Conservation (phyloP, 2,113 vertebrate species). For the Cranoglanis bouderius region DNA sequence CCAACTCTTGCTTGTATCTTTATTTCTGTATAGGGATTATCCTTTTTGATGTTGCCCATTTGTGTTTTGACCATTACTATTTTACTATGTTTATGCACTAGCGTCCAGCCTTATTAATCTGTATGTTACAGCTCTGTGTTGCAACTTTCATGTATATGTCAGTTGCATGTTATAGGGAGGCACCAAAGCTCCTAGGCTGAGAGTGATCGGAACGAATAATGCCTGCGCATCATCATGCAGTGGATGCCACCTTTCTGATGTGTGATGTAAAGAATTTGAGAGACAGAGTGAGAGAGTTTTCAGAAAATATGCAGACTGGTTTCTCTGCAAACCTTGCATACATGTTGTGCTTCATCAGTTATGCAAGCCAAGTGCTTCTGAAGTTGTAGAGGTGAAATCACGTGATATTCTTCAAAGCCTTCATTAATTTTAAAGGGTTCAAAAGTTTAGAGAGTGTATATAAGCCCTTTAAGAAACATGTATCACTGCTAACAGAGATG, state of each 20-base stretch:
- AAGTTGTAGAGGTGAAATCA: background rate
- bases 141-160: background rate
- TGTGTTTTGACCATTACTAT: background rate
- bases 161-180: background rate
- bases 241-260: slow-evolving; percentile 1
- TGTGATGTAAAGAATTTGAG: background rate
- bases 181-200: background rate
- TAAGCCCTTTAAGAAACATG: background rate
- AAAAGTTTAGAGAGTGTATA: background rate
- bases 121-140: background rate
- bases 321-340: background rate
- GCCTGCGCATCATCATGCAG: background rate
- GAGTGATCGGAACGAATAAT: slow-evolving; percentile 2
- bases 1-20: background rate
- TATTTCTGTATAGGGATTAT: background rate
- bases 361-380: background rate
- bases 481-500: background rate
- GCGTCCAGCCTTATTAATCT: background rate
- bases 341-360: background rate
- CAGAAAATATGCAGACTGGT: background rate
- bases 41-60: background rate
- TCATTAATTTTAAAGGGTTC: background rate
- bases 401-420: background rate
- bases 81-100: background rate
- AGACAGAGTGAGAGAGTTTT: background rate